phyloP scores from a whole-genome alignment of 2,888 invertebrate genomes.

The Kryphioiulus occultus region DNA sequence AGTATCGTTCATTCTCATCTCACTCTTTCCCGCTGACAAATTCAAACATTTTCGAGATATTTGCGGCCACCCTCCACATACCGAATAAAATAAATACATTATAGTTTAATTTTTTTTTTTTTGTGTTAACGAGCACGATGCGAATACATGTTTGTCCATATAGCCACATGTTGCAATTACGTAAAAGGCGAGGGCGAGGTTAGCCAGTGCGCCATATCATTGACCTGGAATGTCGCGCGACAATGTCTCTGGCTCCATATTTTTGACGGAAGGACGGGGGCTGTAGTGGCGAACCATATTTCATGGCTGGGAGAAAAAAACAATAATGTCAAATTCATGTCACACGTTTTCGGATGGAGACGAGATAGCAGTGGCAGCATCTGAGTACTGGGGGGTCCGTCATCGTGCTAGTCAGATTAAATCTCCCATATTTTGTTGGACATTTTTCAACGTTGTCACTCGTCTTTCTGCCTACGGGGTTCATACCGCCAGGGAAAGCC shows the following conservation, averaged over 20 bases:
- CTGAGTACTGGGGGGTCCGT: background rate
- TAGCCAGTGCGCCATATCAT: background rate
- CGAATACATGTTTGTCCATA: background rate
- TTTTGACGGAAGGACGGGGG: conserved; percentile 5
- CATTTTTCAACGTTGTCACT: background rate
- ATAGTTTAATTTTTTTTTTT: background rate
- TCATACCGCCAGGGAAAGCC: too few relatives aligned
- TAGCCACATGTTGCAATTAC: background rate
- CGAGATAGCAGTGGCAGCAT: background rate
- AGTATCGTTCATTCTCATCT: background rate
- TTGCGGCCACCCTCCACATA: background rate
- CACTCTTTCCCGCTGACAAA: background rate
- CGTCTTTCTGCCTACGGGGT: background rate
- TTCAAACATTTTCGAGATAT: background rate
- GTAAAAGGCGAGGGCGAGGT: background rate
- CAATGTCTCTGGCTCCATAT: background rate
- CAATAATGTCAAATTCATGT: conserved; percentile 5
- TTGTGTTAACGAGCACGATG: background rate
- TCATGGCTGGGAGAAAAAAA: background rate
- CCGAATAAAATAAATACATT: too few relatives aligned
- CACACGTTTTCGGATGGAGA: background rate
- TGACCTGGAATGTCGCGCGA: background rate
- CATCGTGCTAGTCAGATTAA: background rate
- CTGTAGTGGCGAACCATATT: background rate
- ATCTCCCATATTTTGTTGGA: background rate